Evolutionary conservation across 2,797 vertebrate species (phyloP), one percentile per base, ranked within the genome.

Genomic region (Parotocinclus haroldoi): DNA sequence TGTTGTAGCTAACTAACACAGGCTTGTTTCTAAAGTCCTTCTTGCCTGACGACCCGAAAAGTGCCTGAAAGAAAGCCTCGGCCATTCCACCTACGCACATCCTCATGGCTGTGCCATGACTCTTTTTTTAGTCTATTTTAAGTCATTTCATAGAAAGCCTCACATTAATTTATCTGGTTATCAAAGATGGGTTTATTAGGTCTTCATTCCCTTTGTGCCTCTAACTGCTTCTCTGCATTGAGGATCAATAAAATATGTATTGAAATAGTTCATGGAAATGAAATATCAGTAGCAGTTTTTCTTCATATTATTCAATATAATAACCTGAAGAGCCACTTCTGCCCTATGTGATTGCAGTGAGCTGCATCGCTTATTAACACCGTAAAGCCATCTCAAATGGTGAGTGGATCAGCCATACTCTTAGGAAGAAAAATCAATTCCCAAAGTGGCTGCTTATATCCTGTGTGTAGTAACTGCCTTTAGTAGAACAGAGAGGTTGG

Each of bases 391-490:
- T 82, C 84, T 87, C 87, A 87, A 83, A 91, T 88, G 86, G 83
- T 75, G 74, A 82, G 83, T 88, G 85, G 88, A 88, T 89, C 87
- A 89, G 86, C 88, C 85, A 86, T 85, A 83, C 81, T 87, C 83
- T 83, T 82, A 71, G 82, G 83, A 85, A 78, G 81, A 87, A 80
- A 75, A 84, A 84, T 74, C 84, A 88, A 89, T 88, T 88, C 80
- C 80, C 85, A 88, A 90, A 90, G 89, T 89, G 87, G 81, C 82
- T 86, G 85, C 89, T 86, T 86, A 88, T 88, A 89, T 90, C 86
- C 85, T 88, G 84, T 85, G 85, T 86, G 73, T 68, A 27, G 73
- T 86, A 82, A 87, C 27, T 85, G 87, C 81, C 81, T 82, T 87
- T 83, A 86, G 84, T 76, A 66, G 76, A 72, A 49, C 40, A 75